A percentile compares a stretch with the other conserved stretches of the same genome.
Conservation (phyloP, 2,888 invertebrate species). For the Zaprionus bogoriensis region DNA sequence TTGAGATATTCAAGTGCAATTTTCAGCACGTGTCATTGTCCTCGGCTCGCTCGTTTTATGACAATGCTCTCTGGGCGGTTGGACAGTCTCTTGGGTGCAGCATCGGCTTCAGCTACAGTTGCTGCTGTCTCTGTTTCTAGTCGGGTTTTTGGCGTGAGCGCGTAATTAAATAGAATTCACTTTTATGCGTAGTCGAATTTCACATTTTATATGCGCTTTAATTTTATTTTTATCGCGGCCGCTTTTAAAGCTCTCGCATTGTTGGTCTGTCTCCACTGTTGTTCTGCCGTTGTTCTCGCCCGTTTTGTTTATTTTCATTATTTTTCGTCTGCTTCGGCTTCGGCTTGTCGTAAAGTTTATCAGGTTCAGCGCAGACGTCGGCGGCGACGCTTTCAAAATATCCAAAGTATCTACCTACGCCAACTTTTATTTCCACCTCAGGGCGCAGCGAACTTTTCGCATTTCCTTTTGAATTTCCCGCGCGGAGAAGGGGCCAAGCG, state of each 20-base stretch:
- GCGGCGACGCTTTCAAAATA: slow-evolving; percentile 5
- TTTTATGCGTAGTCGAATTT: slow-evolving; percentile 35
- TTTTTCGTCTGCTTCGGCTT: slow-evolving; percentile 17
- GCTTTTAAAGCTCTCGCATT: slow-evolving; percentile 19
- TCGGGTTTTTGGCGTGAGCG: slow-evolving; percentile 7
- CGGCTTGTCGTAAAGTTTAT: slow-evolving; percentile 43
- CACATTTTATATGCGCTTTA: slow-evolving; percentile 25
- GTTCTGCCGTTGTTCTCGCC: slow-evolving; percentile 5
- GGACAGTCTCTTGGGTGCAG: slow-evolving; percentile 1
- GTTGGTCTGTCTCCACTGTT: slow-evolving; percentile 9
- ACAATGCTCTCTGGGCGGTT: slow-evolving; percentile 3
- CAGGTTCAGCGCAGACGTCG: slow-evolving; percentile 30
- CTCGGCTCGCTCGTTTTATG: slow-evolving; percentile 11
- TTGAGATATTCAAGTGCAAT: neutral
- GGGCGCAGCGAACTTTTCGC: slow-evolving; percentile 21
- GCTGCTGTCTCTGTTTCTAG: slow-evolving; percentile 3
- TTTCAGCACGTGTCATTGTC: slow-evolving; percentile 18
- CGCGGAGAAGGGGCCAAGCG: neutral
- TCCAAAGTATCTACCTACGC: slow-evolving; percentile 15
- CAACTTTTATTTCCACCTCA: slow-evolving; percentile 30
- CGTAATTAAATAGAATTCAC: slow-evolving; percentile 61
- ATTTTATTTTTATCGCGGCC: slow-evolving; percentile 32
- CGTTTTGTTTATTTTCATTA: slow-evolving; percentile 40
- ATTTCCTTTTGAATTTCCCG: slow-evolving; percentile 12
- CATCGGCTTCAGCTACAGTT: neutral